Base-by-base conservation (phyloP, 2,113 vertebrate species). In the Toxostoma redivivum region DNA sequence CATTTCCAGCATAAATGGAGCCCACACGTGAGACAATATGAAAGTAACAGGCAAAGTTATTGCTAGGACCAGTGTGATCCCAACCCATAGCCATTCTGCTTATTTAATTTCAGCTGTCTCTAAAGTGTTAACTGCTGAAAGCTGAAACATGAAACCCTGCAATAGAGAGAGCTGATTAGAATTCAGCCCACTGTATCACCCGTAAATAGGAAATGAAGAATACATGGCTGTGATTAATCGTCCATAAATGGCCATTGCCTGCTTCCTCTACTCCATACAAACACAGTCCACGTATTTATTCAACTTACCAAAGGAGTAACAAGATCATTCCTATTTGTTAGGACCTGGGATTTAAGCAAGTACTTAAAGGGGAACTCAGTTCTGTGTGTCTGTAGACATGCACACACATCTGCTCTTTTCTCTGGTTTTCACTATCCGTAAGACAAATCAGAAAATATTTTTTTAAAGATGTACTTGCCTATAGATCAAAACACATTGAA, bases 171-270 rank as follows among this genome's bases (percentile, higher is more conserved):
- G 88, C 88, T 95, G 78, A 92, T 97, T 97, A 92, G 91, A 96
- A 97, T 97, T 95, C 94, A 96, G 73, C 50, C 90, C 85, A 80
- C 64, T 86, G 48, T 92, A 66, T 73, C 88, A 86, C 84, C 71
- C 61, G 44, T 95, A 97, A 97, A 97, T 91, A 95, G 93, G 91
- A 97, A 96, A 96, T 96, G 94, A 95, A 94, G 82, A 95, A 89
- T 90, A 86, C 72, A 48, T 50, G 91, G 71, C 92, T 96, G 83
- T 92, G 94, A 97, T 96, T 97, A 95, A 96, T 97, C 2, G 0
- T 67, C 86, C 85, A 92, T 94, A 94, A 95, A 96, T 83, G 92
- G 57, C 84, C 69, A 50, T 51, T 92, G 44, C 93, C 38, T 78
- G 53, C 81, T 94, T 91, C 71, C 67, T 69, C 67, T 61, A 0